A percentile compares a stretch with the other conserved stretches of the same genome.
Conservation (phyloP, 2,888 invertebrate species). For the Galerucella nymphaeae region DNA sequence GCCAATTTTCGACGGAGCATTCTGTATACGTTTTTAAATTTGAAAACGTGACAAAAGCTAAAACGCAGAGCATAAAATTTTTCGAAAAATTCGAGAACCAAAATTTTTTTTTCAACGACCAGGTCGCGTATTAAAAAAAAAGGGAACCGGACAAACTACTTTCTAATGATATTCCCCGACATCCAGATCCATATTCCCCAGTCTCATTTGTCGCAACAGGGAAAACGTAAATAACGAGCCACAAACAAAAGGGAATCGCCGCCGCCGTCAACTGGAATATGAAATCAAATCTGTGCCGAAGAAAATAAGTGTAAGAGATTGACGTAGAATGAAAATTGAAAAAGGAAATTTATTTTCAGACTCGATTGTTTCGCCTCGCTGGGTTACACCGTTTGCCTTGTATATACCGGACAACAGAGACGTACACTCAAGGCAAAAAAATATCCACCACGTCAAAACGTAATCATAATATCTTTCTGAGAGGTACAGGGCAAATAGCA, state of each 20-base stretch:
- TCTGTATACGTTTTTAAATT: background rate
- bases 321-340: conserved; percentile 66
- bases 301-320: conserved; percentile 66
- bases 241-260: conserved; percentile 54
- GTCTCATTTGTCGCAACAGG: conserved; percentile 64
- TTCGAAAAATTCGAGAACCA: too few species aligned
- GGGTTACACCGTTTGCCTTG: conserved; percentile 52
- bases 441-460: too few species aligned
- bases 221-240: conserved; percentile 63
- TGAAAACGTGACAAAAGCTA: background rate
- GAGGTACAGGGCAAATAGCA: too few species aligned
- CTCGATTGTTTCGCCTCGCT: conserved; percentile 65
- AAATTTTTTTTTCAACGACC: background rate
- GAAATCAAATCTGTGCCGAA: conserved; percentile 66
- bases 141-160: background rate
- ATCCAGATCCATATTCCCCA: conserved; percentile 52
- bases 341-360: conserved; percentile 68
- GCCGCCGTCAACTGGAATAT: conserved; percentile 57
- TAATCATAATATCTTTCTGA: too few species aligned
- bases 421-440: conserved; percentile 26
- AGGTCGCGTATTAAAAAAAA: background rate
- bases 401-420: conserved; percentile 53
- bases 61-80: too few species aligned
- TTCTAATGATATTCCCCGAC: background rate
- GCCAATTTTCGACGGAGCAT: background rate